phyloP scores from a whole-genome alignment of 2,113 vertebrate species.

The Podilymbus podiceps region DNA sequence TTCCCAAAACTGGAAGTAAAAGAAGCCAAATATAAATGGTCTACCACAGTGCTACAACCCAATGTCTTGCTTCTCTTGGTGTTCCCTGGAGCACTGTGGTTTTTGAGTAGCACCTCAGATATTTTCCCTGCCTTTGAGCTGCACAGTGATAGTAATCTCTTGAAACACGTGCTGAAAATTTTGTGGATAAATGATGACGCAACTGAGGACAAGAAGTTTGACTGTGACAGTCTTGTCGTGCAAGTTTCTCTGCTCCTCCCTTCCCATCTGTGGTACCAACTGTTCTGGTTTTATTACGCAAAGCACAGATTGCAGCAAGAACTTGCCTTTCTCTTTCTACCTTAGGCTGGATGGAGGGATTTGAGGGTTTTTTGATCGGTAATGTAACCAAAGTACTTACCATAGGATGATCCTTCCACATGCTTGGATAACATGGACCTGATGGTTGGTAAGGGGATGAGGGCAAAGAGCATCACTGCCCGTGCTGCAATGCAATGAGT shows the following conservation, averaged over 20 bases:
- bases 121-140: background rate
- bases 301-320: background rate
- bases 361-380: background rate
- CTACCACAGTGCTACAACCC: background rate
- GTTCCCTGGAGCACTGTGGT: background rate
- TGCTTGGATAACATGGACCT: constrained; percentile 91
- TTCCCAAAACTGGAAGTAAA: background rate
- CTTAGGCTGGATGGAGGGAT: background rate
- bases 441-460: constrained; percentile 92
- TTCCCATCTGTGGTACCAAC: background rate
- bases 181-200: background rate
- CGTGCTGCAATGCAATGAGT: constrained; percentile 79
- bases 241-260: constrained; percentile 24
- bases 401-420: constrained; percentile 81
- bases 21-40: background rate
- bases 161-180: background rate
- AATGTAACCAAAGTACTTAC: constrained; percentile 73
- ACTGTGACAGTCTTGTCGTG: background rate
- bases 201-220: background rate
- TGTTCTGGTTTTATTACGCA: background rate
- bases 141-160: background rate
- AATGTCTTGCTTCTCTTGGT: background rate
- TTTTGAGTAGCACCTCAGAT: background rate
- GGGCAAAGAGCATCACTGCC: constrained; percentile 84
- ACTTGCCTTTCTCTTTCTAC: background rate